phyloP scores from a whole-genome alignment of 2,113 vertebrate genomes.

The Oncorhynchus clarkii region DNA sequence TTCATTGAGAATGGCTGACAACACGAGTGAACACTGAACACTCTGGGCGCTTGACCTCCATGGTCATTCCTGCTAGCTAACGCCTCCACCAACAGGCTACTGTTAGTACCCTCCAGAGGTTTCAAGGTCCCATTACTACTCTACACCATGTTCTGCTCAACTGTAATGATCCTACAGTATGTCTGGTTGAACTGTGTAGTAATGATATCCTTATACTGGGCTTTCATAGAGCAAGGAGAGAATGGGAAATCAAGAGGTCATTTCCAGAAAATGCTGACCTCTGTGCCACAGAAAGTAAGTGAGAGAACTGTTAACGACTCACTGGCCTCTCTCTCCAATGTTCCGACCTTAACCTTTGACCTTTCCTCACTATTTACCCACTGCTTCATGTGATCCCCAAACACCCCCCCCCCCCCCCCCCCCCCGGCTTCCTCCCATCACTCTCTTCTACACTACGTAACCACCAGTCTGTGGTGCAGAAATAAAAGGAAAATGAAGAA shows the following conservation, averaged over 20 bases:
- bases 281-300: conserved; percentile 52
- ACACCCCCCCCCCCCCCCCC: neutral
- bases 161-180: conserved; percentile 57
- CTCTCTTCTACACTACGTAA: neutral
- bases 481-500: too few relatives aligned
- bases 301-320: conserved; percentile 60
- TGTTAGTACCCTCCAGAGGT: conserved; percentile 58
- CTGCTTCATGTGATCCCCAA: neutral
- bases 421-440: neutral
- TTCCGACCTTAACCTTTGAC: conserved; percentile 53
- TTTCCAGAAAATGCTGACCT: conserved; percentile 71
- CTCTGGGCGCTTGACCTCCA: neutral
- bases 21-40: neutral
- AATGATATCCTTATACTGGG: conserved; percentile 19
- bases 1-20: neutral
- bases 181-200: too few relatives aligned
- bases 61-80: neutral
- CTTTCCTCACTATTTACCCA: conserved; percentile 24
- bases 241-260: conserved; percentile 63
- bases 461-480: neutral
- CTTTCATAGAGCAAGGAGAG: conserved; percentile 57
- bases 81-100: conserved; percentile 29
- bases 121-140: conserved; percentile 56
- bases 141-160: conserved; percentile 56
- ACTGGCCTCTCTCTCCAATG: conserved; percentile 30